Conservation (phyloP, 2,888 invertebrate species). For the Diadromus collaris region DNA sequence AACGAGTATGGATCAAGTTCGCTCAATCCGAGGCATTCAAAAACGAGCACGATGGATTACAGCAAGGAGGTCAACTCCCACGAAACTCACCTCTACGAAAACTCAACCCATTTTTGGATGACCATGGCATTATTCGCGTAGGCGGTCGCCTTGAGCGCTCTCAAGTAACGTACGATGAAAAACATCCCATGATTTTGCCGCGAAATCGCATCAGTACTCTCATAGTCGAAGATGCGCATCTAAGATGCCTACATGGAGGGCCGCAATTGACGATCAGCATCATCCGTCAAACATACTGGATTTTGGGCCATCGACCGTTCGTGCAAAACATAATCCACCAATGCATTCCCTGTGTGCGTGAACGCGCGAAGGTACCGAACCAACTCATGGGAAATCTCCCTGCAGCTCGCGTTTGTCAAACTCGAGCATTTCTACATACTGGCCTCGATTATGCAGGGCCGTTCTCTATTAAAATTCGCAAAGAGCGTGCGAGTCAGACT, state of each 20-base stretch:
- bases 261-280: conserved; percentile 43
- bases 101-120: too few species aligned
- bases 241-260: conserved; percentile 50
- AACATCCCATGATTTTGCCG: too few species aligned
- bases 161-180: too few species aligned
- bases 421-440: conserved; percentile 20
- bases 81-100: too few species aligned
- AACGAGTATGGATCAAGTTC: conserved; percentile 25
- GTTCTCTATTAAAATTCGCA: neutral
- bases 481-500: neutral
- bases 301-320: conserved; percentile 33
- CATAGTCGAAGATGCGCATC: conserved; percentile 35
- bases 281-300: conserved; percentile 51
- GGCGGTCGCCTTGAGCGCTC: too few species aligned
- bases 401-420: conserved; percentile 15
- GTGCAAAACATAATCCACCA: conserved; percentile 32
- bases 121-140: too few species aligned
- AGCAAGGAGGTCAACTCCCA: too few species aligned
- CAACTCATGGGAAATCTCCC: conserved; percentile 67
- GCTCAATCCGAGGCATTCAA: too few species aligned
- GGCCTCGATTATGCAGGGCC: conserved; percentile 66
- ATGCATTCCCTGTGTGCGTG: conserved; percentile 45
- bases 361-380: conserved; percentile 14
- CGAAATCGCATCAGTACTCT: neutral
- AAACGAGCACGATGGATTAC: too few species aligned